Evolutionary conservation across 2,797 vertebrate genomes (phyloP).

Genomic region (Notoglanidium macrostoma): DNA sequence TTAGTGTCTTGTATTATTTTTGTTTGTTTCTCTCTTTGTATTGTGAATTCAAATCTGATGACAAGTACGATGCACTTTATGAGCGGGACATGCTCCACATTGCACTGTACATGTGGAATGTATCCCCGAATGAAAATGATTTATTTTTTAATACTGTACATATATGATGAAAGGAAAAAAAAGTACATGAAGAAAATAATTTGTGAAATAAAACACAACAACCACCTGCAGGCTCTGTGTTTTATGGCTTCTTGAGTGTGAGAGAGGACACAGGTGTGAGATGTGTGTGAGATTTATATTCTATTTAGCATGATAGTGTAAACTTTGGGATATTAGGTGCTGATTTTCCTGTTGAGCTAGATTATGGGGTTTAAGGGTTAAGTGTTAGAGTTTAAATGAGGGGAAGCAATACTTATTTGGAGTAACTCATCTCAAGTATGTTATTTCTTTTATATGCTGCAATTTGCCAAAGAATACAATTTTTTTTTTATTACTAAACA

Average conservation of each 20-base stretch:
- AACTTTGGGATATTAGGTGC: neutral
- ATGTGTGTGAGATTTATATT: neutral
- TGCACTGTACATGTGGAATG: slow-evolving; percentile 91
- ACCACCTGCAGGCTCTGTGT: slow-evolving; percentile 29
- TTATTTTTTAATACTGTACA: slow-evolving; percentile 94
- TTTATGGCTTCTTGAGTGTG: slow-evolving; percentile 26
- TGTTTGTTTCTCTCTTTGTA: slow-evolving; percentile 54
- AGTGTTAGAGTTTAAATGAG: neutral
- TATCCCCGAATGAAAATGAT: slow-evolving; percentile 84
- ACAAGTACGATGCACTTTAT: slow-evolving; percentile 81
- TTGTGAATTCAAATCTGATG: slow-evolving; percentile 64
- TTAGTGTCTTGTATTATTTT: slow-evolving; percentile 55
- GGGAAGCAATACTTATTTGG: neutral
- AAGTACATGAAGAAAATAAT: slow-evolving; percentile 60
- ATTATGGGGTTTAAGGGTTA: neutral
- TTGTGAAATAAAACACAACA: slow-evolving; percentile 74
- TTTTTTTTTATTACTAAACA: neutral
- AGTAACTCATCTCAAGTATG: neutral
- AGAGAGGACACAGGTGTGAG: neutral
- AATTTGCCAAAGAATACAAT: neutral
- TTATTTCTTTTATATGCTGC: neutral
- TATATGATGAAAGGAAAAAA: slow-evolving; percentile 60
- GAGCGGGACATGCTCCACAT: slow-evolving; percentile 80
- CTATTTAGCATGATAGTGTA: neutral
- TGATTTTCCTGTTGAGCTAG: neutral